Evolutionary conservation across 2,797 vertebrate species (phyloP).

Genomic region (Clarias laeviceps): DNA sequence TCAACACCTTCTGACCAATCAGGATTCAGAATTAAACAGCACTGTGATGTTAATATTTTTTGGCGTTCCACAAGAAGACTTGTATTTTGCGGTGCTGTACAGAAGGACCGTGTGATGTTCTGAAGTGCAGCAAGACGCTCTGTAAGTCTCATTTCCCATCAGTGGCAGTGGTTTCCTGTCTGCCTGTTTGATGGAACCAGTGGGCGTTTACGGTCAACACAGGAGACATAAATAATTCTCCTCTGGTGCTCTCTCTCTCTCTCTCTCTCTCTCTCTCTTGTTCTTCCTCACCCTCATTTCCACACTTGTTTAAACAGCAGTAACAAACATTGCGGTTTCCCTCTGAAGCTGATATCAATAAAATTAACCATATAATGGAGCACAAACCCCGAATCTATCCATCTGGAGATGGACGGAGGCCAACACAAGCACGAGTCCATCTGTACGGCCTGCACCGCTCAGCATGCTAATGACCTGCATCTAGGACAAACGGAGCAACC

Average conservation of each 20-base stretch:
- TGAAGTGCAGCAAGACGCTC: constrained; percentile 31
- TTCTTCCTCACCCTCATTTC: neutral
- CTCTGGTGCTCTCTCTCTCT: constrained; percentile 11
- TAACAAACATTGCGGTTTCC: constrained; percentile 23
- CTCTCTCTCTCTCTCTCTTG: neutral
- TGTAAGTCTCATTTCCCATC: constrained; percentile 44
- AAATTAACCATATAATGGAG: constrained; percentile 20
- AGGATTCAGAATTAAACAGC: neutral
- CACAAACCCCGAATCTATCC: constrained; percentile 24
- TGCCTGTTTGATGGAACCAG: constrained; percentile 53
- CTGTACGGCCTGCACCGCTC: constrained; percentile 54
- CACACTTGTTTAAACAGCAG: constrained; percentile 4
- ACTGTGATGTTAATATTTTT: neutral
- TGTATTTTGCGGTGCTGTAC: neutral
- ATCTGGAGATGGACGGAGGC: constrained; percentile 44
- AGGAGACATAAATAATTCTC: constrained; percentile 41
- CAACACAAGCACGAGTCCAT: constrained; percentile 47
- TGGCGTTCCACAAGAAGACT: neutral
- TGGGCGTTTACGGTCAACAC: constrained; percentile 48
- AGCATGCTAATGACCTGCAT: constrained; percentile 53
- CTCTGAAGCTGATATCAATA: constrained; percentile 25
- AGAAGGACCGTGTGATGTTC: neutral
- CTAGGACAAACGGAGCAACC: constrained; percentile 24
- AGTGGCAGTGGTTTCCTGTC: constrained; percentile 43
- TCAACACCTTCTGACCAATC: neutral